Base-by-base conservation (phyloP, 2,888 invertebrate genomes). In the Mythimna pallens region DNA sequence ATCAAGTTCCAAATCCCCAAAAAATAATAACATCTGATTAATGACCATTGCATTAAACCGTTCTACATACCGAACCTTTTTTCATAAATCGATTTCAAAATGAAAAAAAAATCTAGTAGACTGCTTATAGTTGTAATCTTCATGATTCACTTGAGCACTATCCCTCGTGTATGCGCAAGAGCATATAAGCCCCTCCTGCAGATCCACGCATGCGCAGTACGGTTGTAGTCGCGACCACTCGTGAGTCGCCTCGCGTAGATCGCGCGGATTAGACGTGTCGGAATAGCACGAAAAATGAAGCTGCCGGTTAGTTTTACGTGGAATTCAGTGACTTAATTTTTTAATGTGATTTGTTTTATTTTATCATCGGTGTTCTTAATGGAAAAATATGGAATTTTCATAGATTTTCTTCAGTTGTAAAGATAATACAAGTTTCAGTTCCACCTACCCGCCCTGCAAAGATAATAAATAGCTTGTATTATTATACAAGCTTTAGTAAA, bases 231-330 rank as follows among this genome's bases (percentile, higher is more conserved):
- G 64, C 52, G 59, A 76, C 40, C 50, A 58, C 68, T 57, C 30
- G 30, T 50, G 36, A 67, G 78, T 83, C 70, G 67, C 62, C 52
- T 67, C 71, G 74, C 70, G 69, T 65, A 68, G 20, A 55, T 43
- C 52, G 66, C 70, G 66, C 63, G 55, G 54, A 17, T 55, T 68
- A 50, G 64, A 80, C 83, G 86, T 71, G 34, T 58, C 61, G 61
- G 17, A 59, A 5, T 34, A 65, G 34, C 50, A 22, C 50, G 72
- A 9, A 70, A 70, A 47, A 86, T 86, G 86, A 86, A 83, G 73
- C 66, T 87, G 50, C 76, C 84, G 86, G 86, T 86, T 84, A 78
- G 86, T 86, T 74, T 55, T 58, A 55, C 43, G 76, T 80, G 70
- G 47, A 66, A 67, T 80, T 72, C 65, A 57, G 81, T 81, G 83